phyloP scores from a whole-genome alignment of 2,888 invertebrate genomes.

The Azorinus chamasolen region DNA sequence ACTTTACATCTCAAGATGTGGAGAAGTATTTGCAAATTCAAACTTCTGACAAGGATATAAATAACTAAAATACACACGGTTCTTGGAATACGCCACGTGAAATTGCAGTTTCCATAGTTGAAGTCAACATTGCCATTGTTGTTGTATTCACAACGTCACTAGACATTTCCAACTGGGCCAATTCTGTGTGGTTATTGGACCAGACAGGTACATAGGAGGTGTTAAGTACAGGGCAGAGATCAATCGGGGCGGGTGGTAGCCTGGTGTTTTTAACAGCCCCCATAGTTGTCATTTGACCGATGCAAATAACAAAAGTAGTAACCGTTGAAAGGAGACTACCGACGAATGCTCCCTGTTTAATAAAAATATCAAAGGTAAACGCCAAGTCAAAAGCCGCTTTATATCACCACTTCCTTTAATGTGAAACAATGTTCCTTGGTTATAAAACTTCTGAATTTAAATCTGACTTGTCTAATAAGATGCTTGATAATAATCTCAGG shows the following conservation, averaged over 20 bases:
- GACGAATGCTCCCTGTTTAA: conserved; percentile 6
- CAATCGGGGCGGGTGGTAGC: conserved; percentile 1
- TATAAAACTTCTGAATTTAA: too few relatives aligned
- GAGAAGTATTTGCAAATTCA: too few relatives aligned
- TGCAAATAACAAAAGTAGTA: not conserved
- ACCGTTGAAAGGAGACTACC: conserved; percentile 3
- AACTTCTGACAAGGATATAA: too few relatives aligned
- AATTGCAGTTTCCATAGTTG: not conserved
- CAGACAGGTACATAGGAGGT: not conserved
- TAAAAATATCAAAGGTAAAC: too few relatives aligned
- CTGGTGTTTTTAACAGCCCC: conserved; percentile 1
- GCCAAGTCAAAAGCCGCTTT: too few relatives aligned
- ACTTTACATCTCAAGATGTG: too few relatives aligned
- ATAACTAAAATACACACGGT: conserved; percentile 5
- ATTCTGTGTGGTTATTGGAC: not conserved
- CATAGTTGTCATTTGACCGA: conserved; percentile 5
- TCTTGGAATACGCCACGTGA: not conserved
- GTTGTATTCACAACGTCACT: not conserved
- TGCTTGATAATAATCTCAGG: too few relatives aligned
- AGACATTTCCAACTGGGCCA: too few relatives aligned
- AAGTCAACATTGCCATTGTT: not conserved
- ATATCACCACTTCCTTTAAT: too few relatives aligned
- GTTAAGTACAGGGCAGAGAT: not conserved
- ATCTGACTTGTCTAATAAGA: too few relatives aligned
- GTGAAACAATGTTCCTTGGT: too few relatives aligned